A percentile compares a stretch with the other conserved stretches of the same genome.
These are phyloP conservation scores for Mnemiopsis leidyi DNA, from an alignment of 37 sponge, comb jelly and placozoan genomes.

Conservation along the genomic window DNA sequence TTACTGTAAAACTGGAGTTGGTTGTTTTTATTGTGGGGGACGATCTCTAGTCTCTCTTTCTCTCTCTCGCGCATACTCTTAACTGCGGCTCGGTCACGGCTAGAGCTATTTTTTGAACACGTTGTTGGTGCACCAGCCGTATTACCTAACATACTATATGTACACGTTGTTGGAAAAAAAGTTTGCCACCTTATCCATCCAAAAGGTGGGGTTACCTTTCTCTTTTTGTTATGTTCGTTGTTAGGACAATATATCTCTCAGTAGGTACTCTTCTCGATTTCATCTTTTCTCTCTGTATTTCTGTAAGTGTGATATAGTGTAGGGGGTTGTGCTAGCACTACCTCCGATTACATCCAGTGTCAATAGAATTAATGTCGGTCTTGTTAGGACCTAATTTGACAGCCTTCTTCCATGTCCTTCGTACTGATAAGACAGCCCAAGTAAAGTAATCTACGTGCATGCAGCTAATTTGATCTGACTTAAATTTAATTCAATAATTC, in stretches of 20 bases:
- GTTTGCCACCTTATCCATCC: background rate
- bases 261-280: too few relatives aligned
- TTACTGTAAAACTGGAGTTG: background rate
- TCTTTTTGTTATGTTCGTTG: too few relatives aligned
- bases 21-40: background rate
- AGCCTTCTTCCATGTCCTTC: background rate
- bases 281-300: too few relatives aligned
- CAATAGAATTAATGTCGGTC: background rate
- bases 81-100: background rate
- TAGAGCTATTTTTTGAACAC: background rate
- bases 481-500: background rate
- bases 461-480: background rate
- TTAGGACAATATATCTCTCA: too few relatives aligned
- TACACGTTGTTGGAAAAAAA: background rate
- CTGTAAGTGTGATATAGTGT: too few relatives aligned
- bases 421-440: background rate
- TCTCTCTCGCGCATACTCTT: too few relatives aligned
- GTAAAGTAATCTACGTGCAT: background rate
- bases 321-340: too few relatives aligned
- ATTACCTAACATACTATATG: background rate
- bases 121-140: background rate
- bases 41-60: too few relatives aligned
- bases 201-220: too few relatives aligned
- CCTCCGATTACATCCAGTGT: background rate
- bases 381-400: background rate